Percentiles rank a stretch among this genome's conserved stretches.
phyloP scores from a whole-genome alignment of 1,140 invertebrate genomes.

The Drosophila albomicans region DNA sequence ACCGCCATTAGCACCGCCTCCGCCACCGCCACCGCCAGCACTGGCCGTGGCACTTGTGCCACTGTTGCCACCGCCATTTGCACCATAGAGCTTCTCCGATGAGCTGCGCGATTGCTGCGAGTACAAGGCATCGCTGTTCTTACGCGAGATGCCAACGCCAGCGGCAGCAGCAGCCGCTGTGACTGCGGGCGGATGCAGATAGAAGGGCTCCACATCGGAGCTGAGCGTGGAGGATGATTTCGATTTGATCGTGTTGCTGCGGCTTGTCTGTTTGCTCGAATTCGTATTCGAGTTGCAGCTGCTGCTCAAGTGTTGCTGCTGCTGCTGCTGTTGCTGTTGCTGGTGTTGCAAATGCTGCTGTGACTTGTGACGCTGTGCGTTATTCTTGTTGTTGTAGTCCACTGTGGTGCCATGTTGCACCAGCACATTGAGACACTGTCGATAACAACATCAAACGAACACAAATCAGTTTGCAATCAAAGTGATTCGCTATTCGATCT shows the following conservation, averaged over 20 bases:
- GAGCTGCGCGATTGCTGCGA: slow-evolving; percentile 80
- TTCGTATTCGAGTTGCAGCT: slow-evolving; percentile 84
- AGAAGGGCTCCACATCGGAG: slow-evolving; percentile 88
- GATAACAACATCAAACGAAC: neutral
- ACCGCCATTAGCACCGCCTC: slow-evolving; percentile 29
- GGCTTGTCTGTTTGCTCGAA: slow-evolving; percentile 82
- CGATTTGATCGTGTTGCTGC: slow-evolving; percentile 82
- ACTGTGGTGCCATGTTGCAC: slow-evolving; percentile 90
- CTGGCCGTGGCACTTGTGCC: slow-evolving; percentile 19
- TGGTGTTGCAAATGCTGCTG: slow-evolving; percentile 49
- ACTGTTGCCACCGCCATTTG: slow-evolving; percentile 29
- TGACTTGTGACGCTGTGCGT: slow-evolving; percentile 68
- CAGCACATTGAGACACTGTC: slow-evolving; percentile 90
- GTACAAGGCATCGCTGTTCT: slow-evolving; percentile 75
- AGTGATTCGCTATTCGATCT: neutral
- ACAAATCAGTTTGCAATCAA: neutral
- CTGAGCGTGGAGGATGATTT: slow-evolving; percentile 82
- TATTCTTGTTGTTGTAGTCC: slow-evolving; percentile 85
- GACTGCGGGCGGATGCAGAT: slow-evolving; percentile 88
- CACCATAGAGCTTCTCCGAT: slow-evolving; percentile 82
- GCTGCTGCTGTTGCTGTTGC: slow-evolving; percentile 51
- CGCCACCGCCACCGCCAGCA: slow-evolving; percentile 38
- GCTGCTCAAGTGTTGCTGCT: slow-evolving; percentile 68
- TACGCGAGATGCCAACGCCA: slow-evolving; percentile 52
- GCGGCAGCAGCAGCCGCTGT: slow-evolving; percentile 48